Evolutionary conservation across 2,797 vertebrate species (phyloP), one percentile per base, ranked within the genome.

Genomic region (Erethizon dorsatum): DNA sequence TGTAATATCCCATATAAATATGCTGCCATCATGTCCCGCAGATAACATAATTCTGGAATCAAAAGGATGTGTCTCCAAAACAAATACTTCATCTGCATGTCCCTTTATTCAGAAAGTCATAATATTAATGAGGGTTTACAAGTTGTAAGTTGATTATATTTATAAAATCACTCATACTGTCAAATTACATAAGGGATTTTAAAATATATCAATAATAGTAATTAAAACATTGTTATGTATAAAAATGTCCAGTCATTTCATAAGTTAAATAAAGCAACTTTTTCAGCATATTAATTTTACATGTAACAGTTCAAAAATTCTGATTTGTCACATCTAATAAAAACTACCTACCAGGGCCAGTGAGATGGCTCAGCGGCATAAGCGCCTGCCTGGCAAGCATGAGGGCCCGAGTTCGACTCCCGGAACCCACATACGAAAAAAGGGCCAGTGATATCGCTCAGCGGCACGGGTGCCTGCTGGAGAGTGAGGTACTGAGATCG

Each of bases 1-100:
- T 97, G 98, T 98, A 95, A 99, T 98, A 97, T 99, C 99, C 99
- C 99, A 99, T 94, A 99, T 99, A 98, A 99, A 99, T 96, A 99
- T 98, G 89, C 99, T 99, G 97, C 99, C 99, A 86, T 99, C 99
- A 0, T 99, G 99, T 88, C 99, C 99, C 0, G 99, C 99, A 97
- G 99, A 99, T 78, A 99, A 98, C 98, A 99, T 99, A 97, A 99
- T 99, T 98, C 99, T 99, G 91, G 99, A 98, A 98, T 99, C 99
- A 96, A 99, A 99, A 26, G 99, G 99, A 98, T 99, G 99, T 1
- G 99, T 99, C 98, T 99, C 99, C 98, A 99, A 98, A 97, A 99
- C 99, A 98, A 99, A 99, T 71, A 99, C 99, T 98, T 99, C 99
- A 91, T 99, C 99, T 59, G 99, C 99, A 37, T 99, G 99, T 93